These are phyloP conservation scores for Leptinotarsa lineolata DNA, from an alignment of 1,140 invertebrate species.

Conservation along the genomic window DNA sequence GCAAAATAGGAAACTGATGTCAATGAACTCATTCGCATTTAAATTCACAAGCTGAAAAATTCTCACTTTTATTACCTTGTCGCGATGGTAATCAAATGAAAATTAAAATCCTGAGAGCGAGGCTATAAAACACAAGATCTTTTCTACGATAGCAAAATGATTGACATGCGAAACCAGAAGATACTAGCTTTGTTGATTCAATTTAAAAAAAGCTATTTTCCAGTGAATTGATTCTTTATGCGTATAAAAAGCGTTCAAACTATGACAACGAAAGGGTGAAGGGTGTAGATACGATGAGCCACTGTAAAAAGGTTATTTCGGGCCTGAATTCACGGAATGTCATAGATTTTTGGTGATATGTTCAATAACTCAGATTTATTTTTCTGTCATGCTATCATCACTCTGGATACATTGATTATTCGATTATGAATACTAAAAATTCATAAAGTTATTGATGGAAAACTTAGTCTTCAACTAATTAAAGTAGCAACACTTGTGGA, in stretches of 20 bases:
- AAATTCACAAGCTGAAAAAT: neutral
- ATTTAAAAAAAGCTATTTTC: neutral
- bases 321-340: neutral
- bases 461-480: too few species aligned
- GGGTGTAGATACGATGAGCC: too few species aligned
- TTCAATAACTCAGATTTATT: neutral
- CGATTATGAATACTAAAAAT: too few species aligned
- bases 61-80: neutral
- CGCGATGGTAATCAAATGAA: neutral
- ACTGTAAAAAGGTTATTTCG: conserved; percentile 6
- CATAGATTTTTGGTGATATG: conserved; percentile 29
- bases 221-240: neutral
- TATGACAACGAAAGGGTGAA: too few species aligned
- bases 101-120: neutral
- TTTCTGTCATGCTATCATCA: too few species aligned
- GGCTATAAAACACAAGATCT: neutral
- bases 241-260: neutral
- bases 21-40: neutral
- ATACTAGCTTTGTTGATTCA: neutral
- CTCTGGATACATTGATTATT: too few species aligned
- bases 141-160: neutral
- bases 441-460: too few species aligned
- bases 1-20: neutral
- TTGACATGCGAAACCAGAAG: neutral
- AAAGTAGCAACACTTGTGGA: too few species aligned